Evolutionary conservation across 2,797 vertebrate genomes (phyloP).

Genomic region (Lutjanus campechanus): DNA sequence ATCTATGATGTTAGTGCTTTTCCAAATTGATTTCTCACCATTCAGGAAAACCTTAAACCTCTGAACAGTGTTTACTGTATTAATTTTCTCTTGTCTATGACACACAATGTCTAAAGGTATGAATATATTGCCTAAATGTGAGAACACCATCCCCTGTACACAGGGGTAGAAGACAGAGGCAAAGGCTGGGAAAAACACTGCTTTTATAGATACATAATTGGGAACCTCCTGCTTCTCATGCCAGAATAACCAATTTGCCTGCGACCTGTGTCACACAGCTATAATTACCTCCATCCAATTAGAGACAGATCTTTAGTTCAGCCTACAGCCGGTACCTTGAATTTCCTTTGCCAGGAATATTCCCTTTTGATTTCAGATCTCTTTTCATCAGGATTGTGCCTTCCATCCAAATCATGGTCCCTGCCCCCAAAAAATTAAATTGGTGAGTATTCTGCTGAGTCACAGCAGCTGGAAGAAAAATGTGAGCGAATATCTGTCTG

Average conservation of each 20-base stretch:
- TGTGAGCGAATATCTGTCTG: slow-evolving; percentile 26
- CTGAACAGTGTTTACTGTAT: slow-evolving; percentile 19
- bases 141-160: slow-evolving; percentile 20
- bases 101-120: slow-evolving; percentile 10
- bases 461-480: slow-evolving; percentile 41
- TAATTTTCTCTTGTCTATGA: slow-evolving; percentile 5
- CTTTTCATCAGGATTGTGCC: slow-evolving; percentile 45
- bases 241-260: slow-evolving; percentile 61
- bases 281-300: slow-evolving; percentile 75
- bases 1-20: slow-evolving; percentile 29
- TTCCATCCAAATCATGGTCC: slow-evolving; percentile 39
- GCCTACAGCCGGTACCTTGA: slow-evolving; percentile 38
- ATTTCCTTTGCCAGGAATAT: slow-evolving; percentile 42
- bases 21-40: slow-evolving; percentile 44
- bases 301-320: slow-evolving; percentile 62
- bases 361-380: slow-evolving; percentile 49
- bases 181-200: slow-evolving; percentile 37
- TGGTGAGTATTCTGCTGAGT: slow-evolving; percentile 51
- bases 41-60: slow-evolving; percentile 17
- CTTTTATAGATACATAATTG: slow-evolving; percentile 66
- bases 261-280: slow-evolving; percentile 63
- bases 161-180: slow-evolving; percentile 17
- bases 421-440: slow-evolving; percentile 28
- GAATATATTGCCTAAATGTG: slow-evolving; percentile 22
- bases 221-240: slow-evolving; percentile 56